Percentiles rank a stretch among this genome's conserved stretches.
These are phyloP conservation scores for Lysandra bellargus DNA, from an alignment of 2,888 invertebrate genomes.

Conservation along the genomic window DNA sequence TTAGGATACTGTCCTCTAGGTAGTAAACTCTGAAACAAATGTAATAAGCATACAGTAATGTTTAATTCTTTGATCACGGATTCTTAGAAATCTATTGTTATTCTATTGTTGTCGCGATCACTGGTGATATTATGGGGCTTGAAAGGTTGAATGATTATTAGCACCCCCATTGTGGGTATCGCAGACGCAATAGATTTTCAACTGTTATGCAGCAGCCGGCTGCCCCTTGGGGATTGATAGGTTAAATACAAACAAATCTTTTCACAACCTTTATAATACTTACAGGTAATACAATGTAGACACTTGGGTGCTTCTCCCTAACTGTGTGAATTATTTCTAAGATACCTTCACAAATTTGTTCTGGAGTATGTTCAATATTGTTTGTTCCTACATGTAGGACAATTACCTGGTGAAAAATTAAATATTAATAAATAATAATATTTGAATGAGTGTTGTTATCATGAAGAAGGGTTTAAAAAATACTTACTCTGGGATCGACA, in stretches of 20 bases:
- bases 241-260: slow-evolving; percentile 17
- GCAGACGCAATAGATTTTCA: no score
- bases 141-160: not conserved
- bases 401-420: slow-evolving; percentile 81
- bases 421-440: not conserved
- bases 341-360: slow-evolving; percentile 90
- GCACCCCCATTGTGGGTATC: no score
- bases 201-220: no score
- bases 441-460: not conserved
- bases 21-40: slow-evolving; percentile 86
- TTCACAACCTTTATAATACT: slow-evolving; percentile 55
- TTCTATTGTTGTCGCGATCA: no score
- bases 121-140: no score
- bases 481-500: slow-evolving; percentile 90
- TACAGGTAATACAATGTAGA: slow-evolving; percentile 92
- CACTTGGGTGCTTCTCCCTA: slow-evolving; percentile 87
- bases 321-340: slow-evolving; percentile 87
- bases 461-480: not conserved
- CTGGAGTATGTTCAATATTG: slow-evolving; percentile 89
- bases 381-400: slow-evolving; percentile 94
- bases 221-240: no score
- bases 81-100: no score
- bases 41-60: not conserved
- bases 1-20: slow-evolving; percentile 94
- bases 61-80: not conserved